These are phyloP conservation scores for Onychomys leucogaster DNA, from an alignment of 2,797 vertebrate species.

Conservation along the genomic window DNA sequence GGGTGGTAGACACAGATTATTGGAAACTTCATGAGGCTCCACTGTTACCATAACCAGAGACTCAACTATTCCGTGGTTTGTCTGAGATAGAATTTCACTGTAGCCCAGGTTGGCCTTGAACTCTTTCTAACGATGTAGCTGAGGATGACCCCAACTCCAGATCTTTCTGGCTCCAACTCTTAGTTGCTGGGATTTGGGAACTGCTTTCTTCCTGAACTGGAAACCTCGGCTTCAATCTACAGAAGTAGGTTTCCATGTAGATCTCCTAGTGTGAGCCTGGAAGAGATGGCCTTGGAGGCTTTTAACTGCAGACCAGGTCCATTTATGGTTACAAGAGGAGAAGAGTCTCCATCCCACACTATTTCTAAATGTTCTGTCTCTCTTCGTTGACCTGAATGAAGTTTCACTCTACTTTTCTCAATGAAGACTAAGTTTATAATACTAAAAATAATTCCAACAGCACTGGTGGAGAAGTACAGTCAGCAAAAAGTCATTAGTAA, in stretches of 20 bases:
- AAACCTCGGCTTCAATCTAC: constrained; percentile 3
- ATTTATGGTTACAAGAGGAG: neutral
- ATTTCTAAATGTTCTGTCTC: constrained; percentile 4
- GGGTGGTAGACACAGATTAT: neutral
- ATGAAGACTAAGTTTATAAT: constrained; percentile 45
- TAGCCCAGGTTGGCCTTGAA: neutral
- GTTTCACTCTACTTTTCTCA: constrained; percentile 40
- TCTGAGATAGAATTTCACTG: neutral
- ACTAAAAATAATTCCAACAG: constrained; percentile 32
- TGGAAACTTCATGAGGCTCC: neutral
- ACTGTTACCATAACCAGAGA: neutral
- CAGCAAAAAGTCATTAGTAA: constrained; percentile 21
- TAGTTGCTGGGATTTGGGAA: neutral
- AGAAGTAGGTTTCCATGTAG: neutral
- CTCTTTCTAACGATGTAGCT: neutral
- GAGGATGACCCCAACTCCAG: neutral
- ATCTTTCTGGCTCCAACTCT: neutral
- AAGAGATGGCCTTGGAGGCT: neutral
- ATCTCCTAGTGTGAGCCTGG: neutral
- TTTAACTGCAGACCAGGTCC: neutral
- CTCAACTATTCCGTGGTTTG: neutral
- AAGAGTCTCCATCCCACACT: neutral
- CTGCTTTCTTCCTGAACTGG: constrained; percentile 35
- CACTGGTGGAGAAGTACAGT: constrained; percentile 7
- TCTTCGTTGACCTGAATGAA: constrained; percentile 22